Evolutionary conservation across 2,113 vertebrate genomes (phyloP), one percentile per base, ranked within the genome.

Genomic region (Pelecanus crispus): DNA sequence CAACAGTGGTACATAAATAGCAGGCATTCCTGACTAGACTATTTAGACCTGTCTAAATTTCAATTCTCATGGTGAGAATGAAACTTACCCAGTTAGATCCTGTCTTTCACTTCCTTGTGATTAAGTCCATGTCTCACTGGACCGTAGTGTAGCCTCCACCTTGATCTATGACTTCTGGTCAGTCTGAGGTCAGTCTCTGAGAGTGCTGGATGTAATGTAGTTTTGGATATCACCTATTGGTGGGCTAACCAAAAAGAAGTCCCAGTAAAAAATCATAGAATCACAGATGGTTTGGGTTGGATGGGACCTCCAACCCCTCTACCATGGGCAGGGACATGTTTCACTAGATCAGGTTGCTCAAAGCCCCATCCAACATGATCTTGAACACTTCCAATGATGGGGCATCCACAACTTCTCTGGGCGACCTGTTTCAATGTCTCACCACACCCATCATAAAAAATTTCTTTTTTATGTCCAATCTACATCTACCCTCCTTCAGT

Each of bases 61-160:
- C 7, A 4, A 38, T 85, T 71, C 29, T 73, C 14, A 65, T 9
- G 12, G 5, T 62, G 25, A 62, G 22, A 58, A 63, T 53, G 29
- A 68, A 71, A 59, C 4, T 68, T 42, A 47, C 6, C 11, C 9
- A 36, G 25, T 29, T 22, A 3, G n/a, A 3, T 75, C 13, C 52
- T 45, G 8, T 81, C 45, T 75, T 86, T 78, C 34, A 18, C 18
- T 88, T 93, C 6, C 6, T 5, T 26, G 2, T 62, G 22, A 42
- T 62, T 31, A 52, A 34, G 10, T 28, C 5, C 36, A 17, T 52
- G 9, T 65, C 14, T 86, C 44, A 36, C 34, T 50, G 44, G 22
- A 59, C 12, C 1, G 1, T 24, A 59, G 3, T 11, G 22, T 38
- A 11, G 17, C n/a, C 25, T 67, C n/a, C 24, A 24, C 2, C 18